Evolutionary conservation across 2,113 vertebrate genomes (phyloP).

Genomic region (Epinephelus cyanopodus): DNA sequence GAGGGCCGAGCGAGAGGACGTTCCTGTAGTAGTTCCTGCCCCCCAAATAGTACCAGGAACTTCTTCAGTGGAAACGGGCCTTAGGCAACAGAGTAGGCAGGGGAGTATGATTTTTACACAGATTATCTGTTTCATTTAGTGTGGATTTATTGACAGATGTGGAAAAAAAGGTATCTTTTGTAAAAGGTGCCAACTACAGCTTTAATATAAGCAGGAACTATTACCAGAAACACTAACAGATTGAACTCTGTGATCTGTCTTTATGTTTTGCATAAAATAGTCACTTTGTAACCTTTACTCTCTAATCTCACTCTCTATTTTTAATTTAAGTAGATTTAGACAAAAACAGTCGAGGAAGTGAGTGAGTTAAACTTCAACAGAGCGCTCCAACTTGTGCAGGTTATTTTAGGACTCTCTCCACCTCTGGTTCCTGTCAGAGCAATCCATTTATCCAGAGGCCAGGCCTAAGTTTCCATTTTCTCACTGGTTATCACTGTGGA

Average conservation of each 20-base stretch:
- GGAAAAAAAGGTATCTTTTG: too few relatives aligned
- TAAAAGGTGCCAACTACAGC: too few relatives aligned
- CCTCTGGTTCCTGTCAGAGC: slow-evolving; percentile 67
- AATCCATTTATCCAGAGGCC: slow-evolving; percentile 50
- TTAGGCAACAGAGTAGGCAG: too few relatives aligned
- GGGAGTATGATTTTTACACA: too few relatives aligned
- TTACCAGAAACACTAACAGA: neutral
- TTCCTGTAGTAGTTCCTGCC: too few relatives aligned
- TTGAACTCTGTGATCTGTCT: neutral
- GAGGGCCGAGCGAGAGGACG: too few relatives aligned
- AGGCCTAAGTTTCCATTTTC: slow-evolving; percentile 57
- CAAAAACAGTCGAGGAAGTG: neutral
- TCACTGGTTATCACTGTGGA: slow-evolving; percentile 44
- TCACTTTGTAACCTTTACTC: neutral
- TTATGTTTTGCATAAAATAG: neutral
- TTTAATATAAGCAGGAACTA: too few relatives aligned
- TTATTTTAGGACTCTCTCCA: slow-evolving; percentile 66
- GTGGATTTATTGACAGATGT: too few relatives aligned
- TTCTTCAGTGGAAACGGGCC: too few relatives aligned
- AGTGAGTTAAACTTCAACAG: slow-evolving; percentile 24
- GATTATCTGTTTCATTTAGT: too few relatives aligned
- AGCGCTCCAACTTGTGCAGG: slow-evolving; percentile 19
- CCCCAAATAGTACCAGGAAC: too few relatives aligned
- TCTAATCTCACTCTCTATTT: neutral
- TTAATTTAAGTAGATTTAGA: neutral